Base-by-base conservation (phyloP, 2,113 vertebrate species). In the Hippocampus barbouri region DNA sequence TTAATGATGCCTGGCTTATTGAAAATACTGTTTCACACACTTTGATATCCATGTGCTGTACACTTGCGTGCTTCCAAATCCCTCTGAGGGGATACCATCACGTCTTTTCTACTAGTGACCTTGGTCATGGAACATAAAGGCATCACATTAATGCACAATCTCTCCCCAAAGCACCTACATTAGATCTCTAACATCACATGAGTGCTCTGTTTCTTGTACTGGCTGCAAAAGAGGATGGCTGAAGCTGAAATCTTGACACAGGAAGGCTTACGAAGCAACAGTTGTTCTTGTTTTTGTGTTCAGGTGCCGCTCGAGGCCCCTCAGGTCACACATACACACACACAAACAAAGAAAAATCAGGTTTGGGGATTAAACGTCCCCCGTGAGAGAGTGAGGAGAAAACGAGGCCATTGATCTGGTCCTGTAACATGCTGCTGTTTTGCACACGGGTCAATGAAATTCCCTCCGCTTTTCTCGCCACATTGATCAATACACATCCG, bases 401-500 rank as follows among this genome's bases (percentile, higher is more conserved):
- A 76, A 74, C 23, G 68, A 66, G 76, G 70, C 80, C 83, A 89
- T 91, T 89, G 88, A 91, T 91, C 83, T 76, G 76, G 69, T 80
- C 74, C 83, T 83, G 86, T 80, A 87, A 88, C 87, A 83, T 11
- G 60, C 56, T 72, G 79, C 79, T 70, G 81, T 85, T 86, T 85
- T 75, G 72, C 79, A 78, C 71, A 85, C 40, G 12, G 85, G 87
- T 89, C 88, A 89, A 85, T 89, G 81, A 69, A 87, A 89, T 89
- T 75, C 86, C 83, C 89, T 87, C 84, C 79, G 80, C 74, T 83
- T 82, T 77, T 69, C 34, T 53, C 20, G 64, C 71, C 77, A 23
- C 82, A 82, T 76, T 83, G 76, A 83, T 90, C 90, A 89, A 89
- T 91, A 88, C 74, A 76, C 67, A 79, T 83, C 79, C 79, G 75